Evolutionary conservation across 2,888 invertebrate species (phyloP).

Genomic region (Lycophotia porphyrea): DNA sequence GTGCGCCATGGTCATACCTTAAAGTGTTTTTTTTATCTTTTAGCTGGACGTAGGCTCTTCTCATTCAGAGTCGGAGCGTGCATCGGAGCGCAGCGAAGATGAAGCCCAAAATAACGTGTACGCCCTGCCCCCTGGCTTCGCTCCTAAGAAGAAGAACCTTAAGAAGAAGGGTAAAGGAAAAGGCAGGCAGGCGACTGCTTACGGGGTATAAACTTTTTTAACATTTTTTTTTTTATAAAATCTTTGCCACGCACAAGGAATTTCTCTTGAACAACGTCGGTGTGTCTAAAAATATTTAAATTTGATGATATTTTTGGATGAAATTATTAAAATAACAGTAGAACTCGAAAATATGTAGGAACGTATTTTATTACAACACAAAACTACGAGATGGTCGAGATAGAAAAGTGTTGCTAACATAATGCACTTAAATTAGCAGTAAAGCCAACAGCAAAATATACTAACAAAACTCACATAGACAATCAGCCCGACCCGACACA

Average conservation of each 20-base stretch:
- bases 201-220: constrained; percentile 11
- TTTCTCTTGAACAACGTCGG: not conserved
- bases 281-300: not conserved
- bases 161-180: constrained; percentile 45
- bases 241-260: not conserved
- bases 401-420: too few species aligned
- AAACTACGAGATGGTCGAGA: too few species aligned
- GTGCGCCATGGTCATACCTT: not conserved
- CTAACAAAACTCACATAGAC: not conserved
- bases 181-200: not conserved
- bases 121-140: not conserved
- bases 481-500: not conserved
- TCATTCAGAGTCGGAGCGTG: constrained; percentile 41
- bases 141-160: constrained; percentile 32
- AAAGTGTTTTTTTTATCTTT: not conserved
- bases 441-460: too few species aligned
- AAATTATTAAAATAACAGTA: not conserved
- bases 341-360: not conserved
- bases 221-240: not conserved
- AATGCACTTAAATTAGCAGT: too few species aligned
- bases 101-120: constrained; percentile 8
- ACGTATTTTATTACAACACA: not conserved
- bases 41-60: constrained; percentile 48
- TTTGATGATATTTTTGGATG: not conserved
- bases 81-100: constrained; percentile 46